These are phyloP conservation scores for Polyodon spathula DNA, from an alignment of 2,113 vertebrate genomes.

Conservation along the genomic window DNA sequence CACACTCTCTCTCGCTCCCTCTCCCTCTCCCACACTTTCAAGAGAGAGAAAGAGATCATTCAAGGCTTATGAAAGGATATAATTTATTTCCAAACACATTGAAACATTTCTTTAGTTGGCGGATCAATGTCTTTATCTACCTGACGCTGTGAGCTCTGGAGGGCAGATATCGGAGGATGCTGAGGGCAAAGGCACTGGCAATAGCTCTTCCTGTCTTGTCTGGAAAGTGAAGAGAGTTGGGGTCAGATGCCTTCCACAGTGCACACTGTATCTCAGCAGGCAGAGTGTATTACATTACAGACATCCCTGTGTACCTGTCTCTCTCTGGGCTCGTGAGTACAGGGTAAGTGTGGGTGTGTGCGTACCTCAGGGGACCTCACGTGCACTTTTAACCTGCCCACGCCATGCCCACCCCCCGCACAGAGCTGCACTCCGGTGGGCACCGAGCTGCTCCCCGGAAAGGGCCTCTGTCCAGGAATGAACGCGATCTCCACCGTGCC, in stretches of 20 bases:
- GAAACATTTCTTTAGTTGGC: too few relatives aligned
- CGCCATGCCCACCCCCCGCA: slow-evolving; percentile 52
- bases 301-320: neutral
- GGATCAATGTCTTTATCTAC: slow-evolving; percentile 40
- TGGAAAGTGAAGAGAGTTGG: slow-evolving; percentile 25
- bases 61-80: too few relatives aligned
- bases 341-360: neutral
- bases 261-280: too few relatives aligned
- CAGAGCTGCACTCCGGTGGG: slow-evolving; percentile 55
- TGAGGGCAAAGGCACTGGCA: slow-evolving; percentile 56
- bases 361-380: slow-evolving; percentile 70
- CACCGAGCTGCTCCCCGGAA: slow-evolving; percentile 49
- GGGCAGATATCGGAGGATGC: slow-evolving; percentile 65
- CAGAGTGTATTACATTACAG: too few relatives aligned
- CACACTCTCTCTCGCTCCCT: too few relatives aligned
- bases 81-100: too few relatives aligned
- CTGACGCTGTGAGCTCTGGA: slow-evolving; percentile 62
- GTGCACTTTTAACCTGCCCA: slow-evolving; percentile 68
- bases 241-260: too few relatives aligned
- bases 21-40: too few relatives aligned
- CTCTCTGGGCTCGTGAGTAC: neutral
- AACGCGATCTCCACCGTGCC: slow-evolving; percentile 72
- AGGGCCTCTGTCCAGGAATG: slow-evolving; percentile 66
- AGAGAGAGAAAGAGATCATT: too few relatives aligned
- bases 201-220: slow-evolving; percentile 61